Conservation (phyloP, 2,113 vertebrate species). For the Rhinolophus sinicus region DNA sequence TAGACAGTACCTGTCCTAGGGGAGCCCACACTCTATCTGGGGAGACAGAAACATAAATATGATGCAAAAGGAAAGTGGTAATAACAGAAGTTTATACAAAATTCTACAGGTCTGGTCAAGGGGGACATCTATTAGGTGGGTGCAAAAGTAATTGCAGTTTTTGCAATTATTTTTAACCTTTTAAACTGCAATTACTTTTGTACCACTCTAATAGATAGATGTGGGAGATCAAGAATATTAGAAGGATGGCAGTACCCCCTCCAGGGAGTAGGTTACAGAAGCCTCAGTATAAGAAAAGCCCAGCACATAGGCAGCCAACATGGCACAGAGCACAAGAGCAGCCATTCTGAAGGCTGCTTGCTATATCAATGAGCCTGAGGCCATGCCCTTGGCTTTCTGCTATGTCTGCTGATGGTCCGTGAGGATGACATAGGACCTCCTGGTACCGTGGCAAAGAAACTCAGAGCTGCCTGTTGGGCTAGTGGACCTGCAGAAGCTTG, state of each 20-base stretch:
- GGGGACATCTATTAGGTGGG: neutral
- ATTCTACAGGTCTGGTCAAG: neutral
- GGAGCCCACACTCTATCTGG: neutral
- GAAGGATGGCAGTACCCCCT: neutral
- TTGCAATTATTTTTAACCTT: no score
- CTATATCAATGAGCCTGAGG: neutral
- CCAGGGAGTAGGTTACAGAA: no score
- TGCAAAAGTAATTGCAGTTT: no score
- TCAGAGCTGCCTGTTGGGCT: neutral
- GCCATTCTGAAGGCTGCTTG: rapidly evolving
- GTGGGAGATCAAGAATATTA: neutral
- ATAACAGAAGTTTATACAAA: neutral
- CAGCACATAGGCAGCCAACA: no score
- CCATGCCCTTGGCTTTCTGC: neutral
- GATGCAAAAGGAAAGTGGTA: neutral
- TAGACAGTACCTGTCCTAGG: neutral
- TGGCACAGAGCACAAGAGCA: neutral
- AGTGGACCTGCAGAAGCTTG: neutral
- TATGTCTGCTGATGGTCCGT: no score
- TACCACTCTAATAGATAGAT: neutral
- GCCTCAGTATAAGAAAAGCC: neutral
- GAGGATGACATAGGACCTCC: neutral
- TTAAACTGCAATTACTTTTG: no score
- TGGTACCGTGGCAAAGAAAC: neutral
- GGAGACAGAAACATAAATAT: conserved; percentile 14